Conservation (phyloP, 2,113 vertebrate species). For the Pseudorasbora parva region DNA sequence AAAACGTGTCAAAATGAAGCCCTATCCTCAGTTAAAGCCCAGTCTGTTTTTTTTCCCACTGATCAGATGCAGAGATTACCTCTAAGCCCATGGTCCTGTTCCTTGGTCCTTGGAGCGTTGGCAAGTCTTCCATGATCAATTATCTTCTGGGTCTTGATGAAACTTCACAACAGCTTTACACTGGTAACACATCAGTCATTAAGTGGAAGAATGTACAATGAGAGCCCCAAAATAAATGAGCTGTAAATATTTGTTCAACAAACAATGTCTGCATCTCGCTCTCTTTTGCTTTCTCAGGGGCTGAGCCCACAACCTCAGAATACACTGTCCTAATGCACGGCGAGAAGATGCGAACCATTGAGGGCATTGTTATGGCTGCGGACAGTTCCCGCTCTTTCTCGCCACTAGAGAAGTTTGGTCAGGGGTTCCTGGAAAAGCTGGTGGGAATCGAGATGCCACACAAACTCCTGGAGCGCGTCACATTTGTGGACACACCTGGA, state of each 20-base stretch:
- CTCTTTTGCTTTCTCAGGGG: constrained; percentile 75
- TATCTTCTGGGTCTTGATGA: constrained; percentile 93
- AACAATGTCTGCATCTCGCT: not conserved
- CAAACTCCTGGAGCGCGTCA: constrained; percentile 95
- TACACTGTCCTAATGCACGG: constrained; percentile 98
- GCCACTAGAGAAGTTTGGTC: constrained; percentile 95
- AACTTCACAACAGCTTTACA: constrained; percentile 93
- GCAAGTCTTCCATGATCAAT: constrained; percentile 99
- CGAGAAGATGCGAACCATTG: constrained; percentile 93
- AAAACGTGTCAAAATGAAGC: not conserved
- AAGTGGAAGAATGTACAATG: not conserved
- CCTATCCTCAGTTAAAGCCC: too few species aligned
- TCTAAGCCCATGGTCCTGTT: constrained; percentile 99
- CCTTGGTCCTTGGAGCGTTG: constrained; percentile 97
- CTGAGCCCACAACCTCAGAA: constrained; percentile 97
- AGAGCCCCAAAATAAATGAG: not conserved
- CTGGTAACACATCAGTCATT: constrained; percentile 76
- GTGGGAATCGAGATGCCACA: constrained; percentile 97
- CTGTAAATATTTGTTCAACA: not conserved
- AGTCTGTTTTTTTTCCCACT: not conserved
- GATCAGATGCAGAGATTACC: constrained; percentile 93
- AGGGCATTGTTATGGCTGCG: constrained; percentile 98
- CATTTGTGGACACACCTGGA: constrained; percentile 94
- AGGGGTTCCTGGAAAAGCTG: constrained; percentile 97
- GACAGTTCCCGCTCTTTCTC: constrained; percentile 95